Percentiles rank a stretch among this genome's conserved stretches.
phyloP scores from a whole-genome alignment of 2,113 vertebrate species.

The Perca schrenkii region DNA sequence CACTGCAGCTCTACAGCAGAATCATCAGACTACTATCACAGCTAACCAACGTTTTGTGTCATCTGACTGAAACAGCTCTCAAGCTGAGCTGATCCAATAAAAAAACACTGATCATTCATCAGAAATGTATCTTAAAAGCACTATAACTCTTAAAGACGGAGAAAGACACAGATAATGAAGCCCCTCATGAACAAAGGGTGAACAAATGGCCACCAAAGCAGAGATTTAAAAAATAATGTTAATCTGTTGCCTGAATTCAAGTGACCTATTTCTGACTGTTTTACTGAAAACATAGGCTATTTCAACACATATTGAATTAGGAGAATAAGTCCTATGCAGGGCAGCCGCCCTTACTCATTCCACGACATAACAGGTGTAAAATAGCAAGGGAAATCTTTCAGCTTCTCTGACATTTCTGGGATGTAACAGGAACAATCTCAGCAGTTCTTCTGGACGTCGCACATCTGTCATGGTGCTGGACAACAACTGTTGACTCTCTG shows the following conservation, averaged over 20 bases:
- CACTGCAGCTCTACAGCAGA: constrained; percentile 34
- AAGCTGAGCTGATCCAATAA: not conserved
- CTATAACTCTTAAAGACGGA: not conserved
- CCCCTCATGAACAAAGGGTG: not conserved
- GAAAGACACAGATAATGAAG: not conserved
- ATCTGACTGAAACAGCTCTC: not conserved
- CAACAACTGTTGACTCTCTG: constrained; percentile 26
- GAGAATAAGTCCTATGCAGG: not conserved
- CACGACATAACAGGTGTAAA: not conserved
- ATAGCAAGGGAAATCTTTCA: constrained; percentile 11
- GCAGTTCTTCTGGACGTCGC: not conserved
- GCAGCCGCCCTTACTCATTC: not conserved
- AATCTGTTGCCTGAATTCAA: not conserved
- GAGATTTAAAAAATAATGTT: not conserved
- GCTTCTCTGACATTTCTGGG: not conserved
- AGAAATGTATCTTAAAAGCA: not conserved
- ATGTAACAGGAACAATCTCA: constrained; percentile 16
- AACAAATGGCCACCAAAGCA: not conserved
- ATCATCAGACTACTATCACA: constrained; percentile 1
- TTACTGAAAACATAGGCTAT: not conserved
- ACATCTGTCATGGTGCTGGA: constrained; percentile 30
- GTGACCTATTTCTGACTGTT: not conserved
- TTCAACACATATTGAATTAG: not conserved
- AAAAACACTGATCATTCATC: not conserved
- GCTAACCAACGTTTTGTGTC: constrained; percentile 4